A percentile compares a stretch with the other conserved stretches of the same genome.
phyloP scores from a whole-genome alignment of 1,140 invertebrate species.

The Drosophila punjabiensis region DNA sequence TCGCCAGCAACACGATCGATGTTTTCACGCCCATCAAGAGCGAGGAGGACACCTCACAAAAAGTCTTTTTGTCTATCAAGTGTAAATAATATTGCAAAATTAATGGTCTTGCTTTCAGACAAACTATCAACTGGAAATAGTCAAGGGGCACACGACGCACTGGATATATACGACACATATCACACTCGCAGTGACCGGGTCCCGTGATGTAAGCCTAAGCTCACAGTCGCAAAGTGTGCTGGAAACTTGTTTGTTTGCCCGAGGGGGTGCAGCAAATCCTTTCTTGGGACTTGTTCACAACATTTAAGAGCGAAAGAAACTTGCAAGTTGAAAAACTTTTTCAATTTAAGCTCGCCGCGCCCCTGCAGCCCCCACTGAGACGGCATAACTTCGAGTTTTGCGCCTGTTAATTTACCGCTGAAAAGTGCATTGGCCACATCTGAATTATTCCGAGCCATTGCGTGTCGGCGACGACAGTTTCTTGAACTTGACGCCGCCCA shows the following conservation, averaged over 20 bases:
- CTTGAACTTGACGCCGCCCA: constrained; percentile 33
- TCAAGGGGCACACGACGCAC: background rate
- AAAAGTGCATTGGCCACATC: constrained; percentile 74
- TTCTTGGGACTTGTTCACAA: constrained; percentile 48
- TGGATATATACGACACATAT: background rate
- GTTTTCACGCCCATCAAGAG: background rate
- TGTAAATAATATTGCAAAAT: background rate
- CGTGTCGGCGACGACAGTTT: constrained; percentile 54
- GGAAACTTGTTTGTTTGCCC: constrained; percentile 36
- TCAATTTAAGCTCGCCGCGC: constrained; percentile 68
- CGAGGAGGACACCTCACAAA: background rate
- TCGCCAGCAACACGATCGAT: too few species aligned
- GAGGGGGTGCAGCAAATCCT: constrained; percentile 64
- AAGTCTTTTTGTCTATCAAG: background rate
- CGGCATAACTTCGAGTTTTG: constrained; percentile 28
- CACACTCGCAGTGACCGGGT: constrained; percentile 9
- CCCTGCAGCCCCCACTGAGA: constrained; percentile 7
- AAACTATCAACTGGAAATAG: background rate
- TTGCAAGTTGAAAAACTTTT: constrained; percentile 76
- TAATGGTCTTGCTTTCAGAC: background rate
- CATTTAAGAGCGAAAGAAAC: constrained; percentile 53
- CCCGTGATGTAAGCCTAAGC: background rate
- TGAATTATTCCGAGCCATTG: constrained; percentile 70
- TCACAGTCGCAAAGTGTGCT: constrained; percentile 13
- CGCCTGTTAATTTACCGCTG: constrained; percentile 74